Percentiles rank a stretch among this genome's conserved stretches.
Evolutionary conservation across 37 sponge, comb jelly and placozoan species (phyloP).

Genomic region (Cliona cf. orientalis): DNA sequence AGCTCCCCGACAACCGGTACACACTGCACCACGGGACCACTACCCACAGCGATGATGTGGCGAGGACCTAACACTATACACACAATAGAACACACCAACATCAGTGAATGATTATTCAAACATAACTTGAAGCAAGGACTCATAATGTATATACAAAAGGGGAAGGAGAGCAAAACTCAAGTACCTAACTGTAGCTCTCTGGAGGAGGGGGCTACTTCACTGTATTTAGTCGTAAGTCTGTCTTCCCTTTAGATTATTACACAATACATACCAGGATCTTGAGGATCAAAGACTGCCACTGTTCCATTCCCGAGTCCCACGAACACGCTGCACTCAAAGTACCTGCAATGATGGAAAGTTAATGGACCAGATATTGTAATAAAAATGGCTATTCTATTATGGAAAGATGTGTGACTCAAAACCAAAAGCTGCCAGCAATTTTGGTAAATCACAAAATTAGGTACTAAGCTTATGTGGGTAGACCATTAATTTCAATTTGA

Average conservation of each 20-base stretch:
- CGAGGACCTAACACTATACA: background rate
- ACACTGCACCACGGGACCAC: slow-evolving; percentile 20
- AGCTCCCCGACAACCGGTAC: slow-evolving; percentile 4
- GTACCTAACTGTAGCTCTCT: no score
- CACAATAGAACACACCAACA: background rate
- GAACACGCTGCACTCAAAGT: slow-evolving; percentile 45
- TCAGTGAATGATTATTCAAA: no score
- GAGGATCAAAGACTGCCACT: slow-evolving; percentile 54
- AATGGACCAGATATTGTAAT: background rate
- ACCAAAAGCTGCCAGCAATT: no score
- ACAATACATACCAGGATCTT: slow-evolving; percentile 1
- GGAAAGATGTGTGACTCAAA: no score
- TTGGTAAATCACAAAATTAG: no score
- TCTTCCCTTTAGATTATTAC: no score
- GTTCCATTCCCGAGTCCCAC: slow-evolving; percentile 69
- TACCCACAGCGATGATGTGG: slow-evolving; percentile 24
- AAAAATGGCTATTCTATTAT: no score
- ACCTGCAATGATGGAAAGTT: slow-evolving; percentile 18
- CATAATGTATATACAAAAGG: background rate
- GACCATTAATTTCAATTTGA: no score
- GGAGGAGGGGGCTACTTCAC: no score
- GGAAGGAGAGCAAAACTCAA: background rate
- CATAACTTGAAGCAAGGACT: no score
- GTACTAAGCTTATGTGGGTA: no score
- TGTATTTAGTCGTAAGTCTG: no score